Percentiles rank a stretch among this genome's conserved stretches.
phyloP scores from a whole-genome alignment of 92 coral and sea anemone genomes.

The Phenganax marumi region DNA sequence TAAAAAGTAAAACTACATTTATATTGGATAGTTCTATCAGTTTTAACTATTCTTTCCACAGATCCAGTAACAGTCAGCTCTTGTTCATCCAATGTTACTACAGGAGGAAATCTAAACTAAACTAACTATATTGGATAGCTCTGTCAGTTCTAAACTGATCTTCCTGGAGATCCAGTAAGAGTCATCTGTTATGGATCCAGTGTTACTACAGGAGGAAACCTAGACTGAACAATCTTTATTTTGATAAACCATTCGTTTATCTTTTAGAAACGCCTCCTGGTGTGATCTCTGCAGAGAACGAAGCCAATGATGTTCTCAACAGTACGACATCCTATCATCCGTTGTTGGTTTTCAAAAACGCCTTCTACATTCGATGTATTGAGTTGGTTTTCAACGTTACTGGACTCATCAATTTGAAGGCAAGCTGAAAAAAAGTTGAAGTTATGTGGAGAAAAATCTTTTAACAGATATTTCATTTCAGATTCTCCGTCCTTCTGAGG shows the following conservation, averaged over 20 bases:
- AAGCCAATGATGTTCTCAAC: constrained; percentile 5
- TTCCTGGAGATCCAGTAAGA: neutral
- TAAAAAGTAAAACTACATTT: neutral
- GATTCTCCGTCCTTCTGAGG: constrained; percentile 5
- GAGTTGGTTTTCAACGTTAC: constrained; percentile 16
- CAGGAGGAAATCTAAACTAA: neutral
- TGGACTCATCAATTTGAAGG: constrained; percentile 11
- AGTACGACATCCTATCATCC: neutral
- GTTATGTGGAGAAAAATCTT: too few species aligned
- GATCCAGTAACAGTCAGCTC: neutral
- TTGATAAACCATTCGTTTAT: neutral
- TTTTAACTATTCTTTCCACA: neutral
- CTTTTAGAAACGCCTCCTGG: constrained; percentile 14
- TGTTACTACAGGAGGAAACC: neutral
- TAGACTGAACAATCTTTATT: neutral
- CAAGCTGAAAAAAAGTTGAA: neutral
- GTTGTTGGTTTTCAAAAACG: constrained; percentile 1
- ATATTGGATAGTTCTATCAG: neutral
- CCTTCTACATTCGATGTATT: constrained; percentile 13
- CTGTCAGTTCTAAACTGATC: neutral
- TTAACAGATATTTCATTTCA: neutral
- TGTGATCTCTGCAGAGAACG: neutral
- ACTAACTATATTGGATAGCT: neutral
- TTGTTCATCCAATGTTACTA: too few species aligned
- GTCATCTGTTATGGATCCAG: too few species aligned